Evolutionary conservation across 2,113 vertebrate genomes (phyloP).

Genomic region (Spilogale gracilis): DNA sequence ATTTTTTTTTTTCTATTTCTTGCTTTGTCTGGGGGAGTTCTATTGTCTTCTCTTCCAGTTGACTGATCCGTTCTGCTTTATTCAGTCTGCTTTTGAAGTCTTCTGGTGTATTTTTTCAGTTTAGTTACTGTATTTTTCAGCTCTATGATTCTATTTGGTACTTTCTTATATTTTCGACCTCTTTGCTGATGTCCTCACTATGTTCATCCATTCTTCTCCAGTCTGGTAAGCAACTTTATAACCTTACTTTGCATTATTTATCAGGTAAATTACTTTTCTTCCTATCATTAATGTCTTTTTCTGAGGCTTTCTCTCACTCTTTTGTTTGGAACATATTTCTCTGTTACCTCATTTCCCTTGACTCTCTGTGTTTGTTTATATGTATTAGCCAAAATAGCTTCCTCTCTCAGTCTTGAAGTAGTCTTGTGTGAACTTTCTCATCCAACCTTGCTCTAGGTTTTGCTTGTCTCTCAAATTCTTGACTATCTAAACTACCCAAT

Average conservation of each 20-base stretch:
- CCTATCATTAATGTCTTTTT: neutral
- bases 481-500: neutral
- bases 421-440: neutral
- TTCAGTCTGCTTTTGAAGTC: neutral
- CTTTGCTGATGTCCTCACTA: neutral
- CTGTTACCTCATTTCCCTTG: neutral
- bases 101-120: neutral
- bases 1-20: neutral
- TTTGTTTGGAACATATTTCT: neutral
- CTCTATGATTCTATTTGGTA: neutral
- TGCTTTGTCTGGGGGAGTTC: neutral
- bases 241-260: neutral
- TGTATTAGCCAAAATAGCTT: neutral
- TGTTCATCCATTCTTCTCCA: neutral
- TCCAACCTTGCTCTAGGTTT: neutral
- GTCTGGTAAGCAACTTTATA: neutral
- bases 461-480: neutral
- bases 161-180: neutral
- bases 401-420: neutral
- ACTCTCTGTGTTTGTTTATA: neutral
- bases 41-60: neutral
- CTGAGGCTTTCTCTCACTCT: neutral
- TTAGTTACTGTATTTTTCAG: neutral
- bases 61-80: neutral
- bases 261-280: neutral